Conservation (phyloP, 2,113 vertebrate species). For the Perca flavescens region DNA sequence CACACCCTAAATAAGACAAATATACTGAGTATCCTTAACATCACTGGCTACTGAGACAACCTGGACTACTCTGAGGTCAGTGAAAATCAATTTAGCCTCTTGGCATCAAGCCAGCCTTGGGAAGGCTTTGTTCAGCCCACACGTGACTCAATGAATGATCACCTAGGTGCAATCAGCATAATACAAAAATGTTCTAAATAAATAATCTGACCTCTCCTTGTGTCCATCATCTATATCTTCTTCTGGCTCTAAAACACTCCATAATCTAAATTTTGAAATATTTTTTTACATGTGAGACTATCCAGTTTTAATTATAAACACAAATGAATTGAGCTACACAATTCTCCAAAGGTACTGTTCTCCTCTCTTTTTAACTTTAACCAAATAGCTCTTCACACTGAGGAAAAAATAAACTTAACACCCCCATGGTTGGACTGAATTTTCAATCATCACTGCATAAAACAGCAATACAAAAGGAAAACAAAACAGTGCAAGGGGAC, state of each 20-base stretch:
- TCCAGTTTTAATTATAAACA: constrained; percentile 1
- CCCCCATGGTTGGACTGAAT: neutral
- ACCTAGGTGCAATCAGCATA: neutral
- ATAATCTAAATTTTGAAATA: neutral
- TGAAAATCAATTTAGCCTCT: constrained; percentile 11
- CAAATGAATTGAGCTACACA: neutral
- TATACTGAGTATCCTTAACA: neutral
- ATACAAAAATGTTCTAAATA: neutral
- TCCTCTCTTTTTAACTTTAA: constrained; percentile 30
- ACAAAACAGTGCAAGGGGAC: constrained; percentile 1
- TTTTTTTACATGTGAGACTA: neutral
- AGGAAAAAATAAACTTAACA: constrained; percentile 7
- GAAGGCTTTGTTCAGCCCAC: neutral
- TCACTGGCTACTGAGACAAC: neutral
- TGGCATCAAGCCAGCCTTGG: neutral
- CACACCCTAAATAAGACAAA: neutral
- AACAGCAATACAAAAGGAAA: constrained; percentile 2
- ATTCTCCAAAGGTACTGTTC: constrained; percentile 2
- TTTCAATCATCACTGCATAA: constrained; percentile 28
- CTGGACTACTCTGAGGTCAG: neutral
- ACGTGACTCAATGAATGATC: neutral
- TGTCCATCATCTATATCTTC: neutral
- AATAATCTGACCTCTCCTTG: neutral
- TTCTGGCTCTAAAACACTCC: neutral
- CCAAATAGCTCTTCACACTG: neutral